A percentile compares a stretch with the other conserved stretches of the same genome.
Conservation (phyloP, 2,113 vertebrate genomes). For the Microcebus ravelobensis region DNA sequence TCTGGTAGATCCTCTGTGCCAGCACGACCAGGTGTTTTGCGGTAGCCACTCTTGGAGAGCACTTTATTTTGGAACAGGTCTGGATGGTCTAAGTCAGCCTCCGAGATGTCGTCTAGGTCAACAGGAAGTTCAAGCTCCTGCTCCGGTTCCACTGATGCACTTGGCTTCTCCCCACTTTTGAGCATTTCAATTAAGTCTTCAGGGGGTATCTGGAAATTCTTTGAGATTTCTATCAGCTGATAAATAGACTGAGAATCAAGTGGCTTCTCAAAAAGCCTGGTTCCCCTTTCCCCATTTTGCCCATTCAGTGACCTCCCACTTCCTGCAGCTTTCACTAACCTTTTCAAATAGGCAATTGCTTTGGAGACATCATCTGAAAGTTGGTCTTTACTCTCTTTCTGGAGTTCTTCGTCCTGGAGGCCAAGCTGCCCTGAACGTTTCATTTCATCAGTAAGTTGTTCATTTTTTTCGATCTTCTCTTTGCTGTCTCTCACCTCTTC, state of each 20-base stretch:
- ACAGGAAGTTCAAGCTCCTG: slow-evolving; percentile 82
- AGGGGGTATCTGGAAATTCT: slow-evolving; percentile 94
- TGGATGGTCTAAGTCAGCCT: slow-evolving; percentile 79
- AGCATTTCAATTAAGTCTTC: slow-evolving; percentile 94
- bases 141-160: slow-evolving; percentile 81
- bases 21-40: slow-evolving; percentile 80
- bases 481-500: slow-evolving; percentile 93
- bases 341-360: slow-evolving; percentile 91
- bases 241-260: slow-evolving; percentile 90
- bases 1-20: slow-evolving; percentile 87
- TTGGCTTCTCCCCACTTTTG: slow-evolving; percentile 85
- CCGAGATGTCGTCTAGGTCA: slow-evolving; percentile 82
- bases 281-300: slow-evolving; percentile 84
- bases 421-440: slow-evolving; percentile 88
- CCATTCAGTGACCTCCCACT: slow-evolving; percentile 85
- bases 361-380: slow-evolving; percentile 89
- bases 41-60: slow-evolving; percentile 82
- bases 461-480: slow-evolving; percentile 86
- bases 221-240: slow-evolving; percentile 93
- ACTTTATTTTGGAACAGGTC: slow-evolving; percentile 85
- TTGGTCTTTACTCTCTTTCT: slow-evolving; percentile 85
- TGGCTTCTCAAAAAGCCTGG: slow-evolving; percentile 82
- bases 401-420: slow-evolving; percentile 82
- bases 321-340: slow-evolving; percentile 87
- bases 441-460: slow-evolving; percentile 84